A percentile compares a stretch with the other conserved stretches of the same genome.
Evolutionary conservation across 2,113 vertebrate genomes (phyloP).

Genomic region (Paratilapia polleni): DNA sequence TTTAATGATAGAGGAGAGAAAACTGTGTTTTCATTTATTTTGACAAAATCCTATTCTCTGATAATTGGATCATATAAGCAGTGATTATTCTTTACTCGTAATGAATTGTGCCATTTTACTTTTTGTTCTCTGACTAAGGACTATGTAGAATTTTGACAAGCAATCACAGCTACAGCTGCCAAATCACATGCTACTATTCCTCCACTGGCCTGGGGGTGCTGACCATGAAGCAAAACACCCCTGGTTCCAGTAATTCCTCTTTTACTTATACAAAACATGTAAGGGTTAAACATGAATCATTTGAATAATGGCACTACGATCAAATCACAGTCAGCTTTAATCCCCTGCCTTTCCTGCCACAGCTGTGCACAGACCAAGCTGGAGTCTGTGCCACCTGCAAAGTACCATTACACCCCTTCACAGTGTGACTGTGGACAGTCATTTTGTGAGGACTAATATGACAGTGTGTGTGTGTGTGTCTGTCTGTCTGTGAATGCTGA

Average conservation of each 20-base stretch:
- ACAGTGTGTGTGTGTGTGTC: background rate
- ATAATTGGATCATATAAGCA: slow-evolving; percentile 45
- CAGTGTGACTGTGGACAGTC: background rate
- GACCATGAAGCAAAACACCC: background rate
- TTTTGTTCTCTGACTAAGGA: background rate
- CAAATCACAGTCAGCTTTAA: background rate
- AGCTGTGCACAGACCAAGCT: background rate
- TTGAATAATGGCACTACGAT: background rate
- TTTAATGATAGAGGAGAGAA: slow-evolving; percentile 41
- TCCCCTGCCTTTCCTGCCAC: background rate
- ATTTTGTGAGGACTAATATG: background rate
- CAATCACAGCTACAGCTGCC: background rate
- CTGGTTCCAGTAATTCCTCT: background rate
- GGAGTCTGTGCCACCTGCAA: background rate
- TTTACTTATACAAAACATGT: background rate
- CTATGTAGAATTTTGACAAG: accelerated
- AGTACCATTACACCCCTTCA: background rate
- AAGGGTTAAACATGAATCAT: background rate
- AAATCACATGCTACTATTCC: background rate
- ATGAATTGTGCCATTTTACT: slow-evolving; percentile 4
- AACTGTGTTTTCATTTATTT: slow-evolving; percentile 54
- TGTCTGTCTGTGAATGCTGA: background rate
- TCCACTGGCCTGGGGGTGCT: background rate
- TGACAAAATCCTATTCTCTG: slow-evolving; percentile 51
- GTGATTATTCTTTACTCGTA: slow-evolving; percentile 22